phyloP scores from a whole-genome alignment of 2,888 invertebrate species.

The Pardosa pseudoannulata region DNA sequence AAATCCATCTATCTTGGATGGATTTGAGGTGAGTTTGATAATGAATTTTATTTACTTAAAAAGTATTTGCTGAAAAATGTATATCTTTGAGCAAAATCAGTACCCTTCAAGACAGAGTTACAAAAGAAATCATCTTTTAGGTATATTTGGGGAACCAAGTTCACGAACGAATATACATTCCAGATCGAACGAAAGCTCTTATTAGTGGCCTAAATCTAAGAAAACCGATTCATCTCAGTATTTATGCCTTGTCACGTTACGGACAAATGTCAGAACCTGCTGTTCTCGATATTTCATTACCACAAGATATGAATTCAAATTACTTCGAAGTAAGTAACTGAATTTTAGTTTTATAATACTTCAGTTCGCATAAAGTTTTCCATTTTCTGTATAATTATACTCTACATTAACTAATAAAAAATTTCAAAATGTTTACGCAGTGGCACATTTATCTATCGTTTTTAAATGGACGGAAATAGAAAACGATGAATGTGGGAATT shows the following conservation, averaged over 20 bases:
- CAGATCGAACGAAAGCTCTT: slow-evolving; percentile 70
- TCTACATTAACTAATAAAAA: no score
- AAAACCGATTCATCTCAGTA: slow-evolving; percentile 42
- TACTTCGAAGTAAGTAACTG: background rate
- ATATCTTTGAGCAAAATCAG: no score
- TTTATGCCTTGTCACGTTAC: slow-evolving; percentile 54
- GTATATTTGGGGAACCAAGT: slow-evolving; percentile 66
- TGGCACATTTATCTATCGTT: no score
- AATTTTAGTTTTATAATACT: background rate
- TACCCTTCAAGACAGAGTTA: no score
- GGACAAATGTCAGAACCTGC: slow-evolving; percentile 66
- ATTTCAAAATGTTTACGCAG: no score
- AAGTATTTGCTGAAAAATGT: background rate
- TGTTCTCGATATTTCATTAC: slow-evolving; percentile 13
- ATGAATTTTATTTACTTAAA: background rate
- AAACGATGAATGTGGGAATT: no score
- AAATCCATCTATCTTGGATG: slow-evolving; percentile 54
- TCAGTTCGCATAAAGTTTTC: no score
- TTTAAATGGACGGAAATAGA: no score
- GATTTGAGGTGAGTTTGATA: slow-evolving; percentile 48
- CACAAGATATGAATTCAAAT: background rate
- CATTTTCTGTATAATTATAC: no score
- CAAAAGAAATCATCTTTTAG: slow-evolving; percentile 45
- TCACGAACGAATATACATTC: slow-evolving; percentile 61
- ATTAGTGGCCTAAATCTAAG: slow-evolving; percentile 61